These are phyloP conservation scores for Allacma fusca DNA, from an alignment of 2,888 invertebrate species.

Conservation along the genomic window DNA sequence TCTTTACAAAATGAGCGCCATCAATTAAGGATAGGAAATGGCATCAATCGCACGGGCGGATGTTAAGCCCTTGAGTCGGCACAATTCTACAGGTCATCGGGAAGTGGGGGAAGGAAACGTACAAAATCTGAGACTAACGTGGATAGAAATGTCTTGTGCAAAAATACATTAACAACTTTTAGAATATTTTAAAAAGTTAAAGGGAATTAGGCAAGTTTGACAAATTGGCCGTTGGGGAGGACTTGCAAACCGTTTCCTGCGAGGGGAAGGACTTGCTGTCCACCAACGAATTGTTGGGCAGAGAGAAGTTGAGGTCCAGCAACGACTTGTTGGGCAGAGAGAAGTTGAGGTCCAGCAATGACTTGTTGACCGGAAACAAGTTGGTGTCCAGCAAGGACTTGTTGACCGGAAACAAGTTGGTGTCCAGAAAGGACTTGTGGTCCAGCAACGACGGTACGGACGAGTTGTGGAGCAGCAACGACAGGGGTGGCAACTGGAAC, in stretches of 20 bases:
- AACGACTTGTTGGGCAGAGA: neutral
- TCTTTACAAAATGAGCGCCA: too few relatives aligned
- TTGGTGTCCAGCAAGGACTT: neutral
- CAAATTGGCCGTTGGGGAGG: neutral
- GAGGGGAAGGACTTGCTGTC: neutral
- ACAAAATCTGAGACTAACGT: neutral
- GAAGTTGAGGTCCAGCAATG: constrained; percentile 40
- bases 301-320: neutral
- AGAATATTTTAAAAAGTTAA: neutral
- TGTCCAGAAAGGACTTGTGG: too few relatives aligned
- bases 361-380: neutral
- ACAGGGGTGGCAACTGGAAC: constrained; percentile 59
- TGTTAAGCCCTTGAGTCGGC: too few relatives aligned
- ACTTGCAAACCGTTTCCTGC: neutral
- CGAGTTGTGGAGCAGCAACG: constrained; percentile 45
- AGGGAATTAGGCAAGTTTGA: neutral
- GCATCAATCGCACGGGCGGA: too few relatives aligned
- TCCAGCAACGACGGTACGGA: neutral
- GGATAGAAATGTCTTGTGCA: neutral
- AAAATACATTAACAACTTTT: neutral
- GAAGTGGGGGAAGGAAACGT: neutral
- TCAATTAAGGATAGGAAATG: too few relatives aligned
- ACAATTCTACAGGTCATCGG: too few relatives aligned
- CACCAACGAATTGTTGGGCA: too few relatives aligned
- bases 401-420: neutral